Conservation (phyloP, 2,888 invertebrate genomes). For the Anoncus sp. region DNA sequence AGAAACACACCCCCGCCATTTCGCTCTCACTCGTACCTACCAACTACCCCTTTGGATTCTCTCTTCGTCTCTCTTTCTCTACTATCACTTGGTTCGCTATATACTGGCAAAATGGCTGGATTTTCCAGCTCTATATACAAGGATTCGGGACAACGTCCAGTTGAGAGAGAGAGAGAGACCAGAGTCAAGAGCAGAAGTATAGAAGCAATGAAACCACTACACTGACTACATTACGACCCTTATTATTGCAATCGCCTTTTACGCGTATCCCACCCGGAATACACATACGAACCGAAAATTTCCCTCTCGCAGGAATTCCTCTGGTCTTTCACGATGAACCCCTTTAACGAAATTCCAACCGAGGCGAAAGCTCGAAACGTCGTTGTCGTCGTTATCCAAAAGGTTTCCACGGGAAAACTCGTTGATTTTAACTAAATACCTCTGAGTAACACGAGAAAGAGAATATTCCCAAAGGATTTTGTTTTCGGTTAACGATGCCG, state of each 20-base stretch:
- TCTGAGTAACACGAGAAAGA: slow-evolving; percentile 26
- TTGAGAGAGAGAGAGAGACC: slow-evolving; percentile 27
- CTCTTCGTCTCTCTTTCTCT: slow-evolving; percentile 60
- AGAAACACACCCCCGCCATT: slow-evolving; percentile 64
- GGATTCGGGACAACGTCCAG: slow-evolving; percentile 48
- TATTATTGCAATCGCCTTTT: slow-evolving; percentile 68
- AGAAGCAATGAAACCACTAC: slow-evolving; percentile 59
- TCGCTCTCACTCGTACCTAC: slow-evolving; percentile 53
- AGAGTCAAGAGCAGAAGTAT: slow-evolving; percentile 53
- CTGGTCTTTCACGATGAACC: slow-evolving; percentile 41
- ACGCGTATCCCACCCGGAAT: slow-evolving; percentile 22
- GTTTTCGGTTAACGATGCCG: not conserved
- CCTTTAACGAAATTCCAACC: slow-evolving; percentile 63
- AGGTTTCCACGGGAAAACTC: slow-evolving; percentile 32
- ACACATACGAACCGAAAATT: slow-evolving; percentile 22
- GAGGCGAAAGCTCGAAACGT: slow-evolving; percentile 54
- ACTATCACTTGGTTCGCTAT: slow-evolving; percentile 48
- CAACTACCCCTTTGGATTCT: slow-evolving; percentile 56
- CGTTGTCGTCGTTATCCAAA: slow-evolving; percentile 38
- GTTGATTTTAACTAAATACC: slow-evolving; percentile 57
- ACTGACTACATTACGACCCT: slow-evolving; percentile 66
- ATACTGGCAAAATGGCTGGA: slow-evolving; percentile 55
- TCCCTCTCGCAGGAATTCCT: slow-evolving; percentile 24
- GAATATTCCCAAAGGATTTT: slow-evolving; percentile 20
- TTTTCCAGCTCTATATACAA: slow-evolving; percentile 60